Base-by-base conservation (phyloP, 2,888 invertebrate genomes). In the Aphodius granarius region DNA sequence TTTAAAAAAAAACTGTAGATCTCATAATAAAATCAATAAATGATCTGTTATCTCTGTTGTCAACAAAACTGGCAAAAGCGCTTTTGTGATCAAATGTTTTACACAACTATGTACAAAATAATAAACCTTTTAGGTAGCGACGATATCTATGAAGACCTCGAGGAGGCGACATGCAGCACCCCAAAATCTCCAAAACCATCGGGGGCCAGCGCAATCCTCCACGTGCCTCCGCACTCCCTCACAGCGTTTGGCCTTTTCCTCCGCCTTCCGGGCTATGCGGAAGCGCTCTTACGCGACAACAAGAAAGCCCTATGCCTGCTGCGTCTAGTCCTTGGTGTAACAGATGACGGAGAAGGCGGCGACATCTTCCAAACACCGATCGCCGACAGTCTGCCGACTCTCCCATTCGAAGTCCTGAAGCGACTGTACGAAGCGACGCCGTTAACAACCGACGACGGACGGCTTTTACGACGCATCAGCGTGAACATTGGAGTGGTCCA, bases 161-260 rank as follows among this genome's bases (percentile, higher is more conserved):
- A 91, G 78, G 92, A 91, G 80, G 86, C 84, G 19, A 72, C 9
- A 3, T 85, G 83, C 22, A 75, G 73, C 19, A 87, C 89, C 4
- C 89, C 88, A 78, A 86, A 90, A 6, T 85, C 90, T 1, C 85
- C 90, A 0, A 90, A 90, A 81, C 73, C 78, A 3, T 4, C 78
- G 5, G 73, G 75, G n/a, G 85, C 89, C 2, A 73, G 75, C 13
- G 85, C 89, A 1, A 89, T 90, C 5, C 90, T 91, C n/a, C 90
- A 92, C 73, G 93, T 95, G 75, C 97, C 97, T 5, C 94, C 96
- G 73, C 97, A 97, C 88, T 96, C 97, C 68, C 90, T 98, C 79
- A 94, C 96, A 0, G 97, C 97, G 15, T 95, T 98, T 84, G 96
- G 96, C 0, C 88, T 97, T 76, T 95, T 98, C 85, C 89, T 98